phyloP scores from a whole-genome alignment of 2,113 vertebrate genomes.

The Gallinago paraguaiae region DNA sequence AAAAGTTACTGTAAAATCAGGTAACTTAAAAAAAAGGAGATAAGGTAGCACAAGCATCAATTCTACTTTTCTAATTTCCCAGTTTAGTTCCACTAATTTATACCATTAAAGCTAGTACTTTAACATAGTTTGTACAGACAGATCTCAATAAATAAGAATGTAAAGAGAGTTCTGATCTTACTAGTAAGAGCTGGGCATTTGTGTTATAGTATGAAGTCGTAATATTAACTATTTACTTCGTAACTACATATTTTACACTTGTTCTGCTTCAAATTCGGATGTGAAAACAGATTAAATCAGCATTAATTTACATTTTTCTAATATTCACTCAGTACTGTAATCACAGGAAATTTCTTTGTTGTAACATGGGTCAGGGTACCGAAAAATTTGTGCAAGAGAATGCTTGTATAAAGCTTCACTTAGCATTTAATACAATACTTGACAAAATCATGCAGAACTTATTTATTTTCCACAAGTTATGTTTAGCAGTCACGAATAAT shows the following conservation, averaged over 20 bases:
- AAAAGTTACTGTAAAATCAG: neutral
- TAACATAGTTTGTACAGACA: neutral
- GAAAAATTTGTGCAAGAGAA: neutral
- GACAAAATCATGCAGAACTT: neutral
- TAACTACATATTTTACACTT: neutral
- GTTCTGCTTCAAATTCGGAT: neutral
- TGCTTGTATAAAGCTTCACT: neutral
- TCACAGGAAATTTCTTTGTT: neutral
- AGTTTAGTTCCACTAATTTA: neutral
- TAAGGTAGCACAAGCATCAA: neutral
- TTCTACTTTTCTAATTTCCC: neutral
- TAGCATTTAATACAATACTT: neutral
- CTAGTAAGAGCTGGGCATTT: neutral
- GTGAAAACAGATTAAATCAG: neutral
- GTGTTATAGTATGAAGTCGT: neutral
- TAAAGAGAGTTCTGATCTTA: neutral
- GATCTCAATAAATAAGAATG: neutral
- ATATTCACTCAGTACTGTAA: neutral
- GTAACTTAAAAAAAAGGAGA: neutral
- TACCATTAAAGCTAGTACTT: neutral
- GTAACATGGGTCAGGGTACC: neutral
- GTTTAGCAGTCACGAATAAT: neutral
- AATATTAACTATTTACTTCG: neutral
- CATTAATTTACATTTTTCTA: neutral
- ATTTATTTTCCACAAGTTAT: neutral